Base-by-base conservation (phyloP, 2,113 vertebrate species). In the Cyphomyrus discorhynchus region DNA sequence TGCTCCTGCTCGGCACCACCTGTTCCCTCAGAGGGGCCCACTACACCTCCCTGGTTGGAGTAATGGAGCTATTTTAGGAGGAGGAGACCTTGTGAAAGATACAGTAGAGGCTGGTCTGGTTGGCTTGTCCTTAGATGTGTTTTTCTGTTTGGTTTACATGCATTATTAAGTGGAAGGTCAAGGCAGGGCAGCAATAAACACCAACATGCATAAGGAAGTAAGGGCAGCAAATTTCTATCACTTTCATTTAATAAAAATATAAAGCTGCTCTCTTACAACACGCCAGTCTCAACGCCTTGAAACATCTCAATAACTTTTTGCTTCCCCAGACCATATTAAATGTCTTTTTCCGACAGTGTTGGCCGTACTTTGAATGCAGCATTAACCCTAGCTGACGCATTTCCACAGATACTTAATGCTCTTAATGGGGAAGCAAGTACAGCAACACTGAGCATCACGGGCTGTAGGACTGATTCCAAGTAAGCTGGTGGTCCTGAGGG, bases 11-110 rank as follows among this genome's bases (percentile, higher is more conserved):
- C 88, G 15, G 77, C 91, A 70, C 87, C 87, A 87, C 88, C 90
- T 89, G 88, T 91, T 90, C 90, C 89, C 89, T 85, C 89, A 86
- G 87, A 88, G 88, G 89, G 56, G 83, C 47, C 49, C 27, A 7
- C 27, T 35, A 15, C 85, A 50, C 46, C 83, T 86, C 83, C 47
- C 47, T 27, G 47, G n/a, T 86, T 86, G 45, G 47, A 86, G n/a
- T 47, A 86, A 27, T 15, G n/a, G 47, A 47, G 47, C 83, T 86
- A 46, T 49, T 49, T 86, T 27, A 86, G 45, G 13, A n/a, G 9
- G 42, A 49, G 45, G 24, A 86, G 83, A 50, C 10, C 83, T 1
- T 27, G 45, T 27, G 45, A n/a, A 27, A 27, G 45, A 47, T 50
- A 13, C 83, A 86, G 74, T 6, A 80, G n/a, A 70, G 46, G 45